Conservation (phyloP, 2,797 vertebrate genomes). For the Austrolebias charrua region DNA sequence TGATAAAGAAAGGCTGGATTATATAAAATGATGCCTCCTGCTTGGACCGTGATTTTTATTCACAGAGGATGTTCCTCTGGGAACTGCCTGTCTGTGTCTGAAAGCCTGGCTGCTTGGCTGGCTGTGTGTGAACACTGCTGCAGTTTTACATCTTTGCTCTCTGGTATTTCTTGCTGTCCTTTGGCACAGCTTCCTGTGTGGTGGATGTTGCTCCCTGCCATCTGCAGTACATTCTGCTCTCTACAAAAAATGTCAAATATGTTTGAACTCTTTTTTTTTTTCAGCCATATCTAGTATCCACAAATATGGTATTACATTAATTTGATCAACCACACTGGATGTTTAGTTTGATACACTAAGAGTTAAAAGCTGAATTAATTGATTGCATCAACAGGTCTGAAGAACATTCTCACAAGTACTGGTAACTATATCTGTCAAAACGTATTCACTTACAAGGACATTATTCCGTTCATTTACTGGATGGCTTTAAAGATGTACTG, state of each 20-base stretch:
- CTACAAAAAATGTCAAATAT: not conserved
- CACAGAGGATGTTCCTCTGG: slow-evolving; percentile 48
- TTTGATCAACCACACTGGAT: too few relatives aligned
- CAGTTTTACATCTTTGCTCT: slow-evolving; percentile 31
- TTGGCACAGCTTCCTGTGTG: slow-evolving; percentile 34
- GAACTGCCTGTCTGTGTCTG: slow-evolving; percentile 48
- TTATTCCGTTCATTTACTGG: not conserved
- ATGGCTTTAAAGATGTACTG: not conserved
- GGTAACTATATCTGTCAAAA: slow-evolving; percentile 7
- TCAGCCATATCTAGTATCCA: not conserved
- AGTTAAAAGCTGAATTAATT: slow-evolving; percentile 12
- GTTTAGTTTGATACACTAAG: not conserved
- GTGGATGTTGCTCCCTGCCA: slow-evolving; percentile 43
- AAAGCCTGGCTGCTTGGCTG: slow-evolving; percentile 44
- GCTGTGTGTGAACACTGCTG: slow-evolving; percentile 37
- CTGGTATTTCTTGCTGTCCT: slow-evolving; percentile 23
- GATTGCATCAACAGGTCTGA: not conserved
- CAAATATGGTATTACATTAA: too few relatives aligned
- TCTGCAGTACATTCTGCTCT: slow-evolving; percentile 11
- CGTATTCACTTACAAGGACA: slow-evolving; percentile 22
- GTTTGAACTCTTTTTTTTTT: not conserved
- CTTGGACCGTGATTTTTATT: slow-evolving; percentile 41
- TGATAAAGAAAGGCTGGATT: not conserved
- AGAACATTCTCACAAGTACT: slow-evolving; percentile 13
- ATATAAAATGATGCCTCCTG: slow-evolving; percentile 26